Evolutionary conservation across 2,888 invertebrate species (phyloP).

Genomic region (Aphidius colemani): DNA sequence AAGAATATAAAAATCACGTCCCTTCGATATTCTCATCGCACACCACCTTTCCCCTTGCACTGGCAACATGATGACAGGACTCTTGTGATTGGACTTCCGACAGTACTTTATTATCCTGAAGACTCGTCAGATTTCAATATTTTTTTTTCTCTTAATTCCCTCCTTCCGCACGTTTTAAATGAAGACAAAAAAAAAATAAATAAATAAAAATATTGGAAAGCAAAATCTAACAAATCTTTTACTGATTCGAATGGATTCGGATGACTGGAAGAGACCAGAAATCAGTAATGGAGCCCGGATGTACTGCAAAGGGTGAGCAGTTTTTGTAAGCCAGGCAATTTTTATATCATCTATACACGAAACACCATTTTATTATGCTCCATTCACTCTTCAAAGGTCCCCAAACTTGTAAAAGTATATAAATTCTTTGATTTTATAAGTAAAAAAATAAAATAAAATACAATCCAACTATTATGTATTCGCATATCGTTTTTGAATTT

Average conservation of each 20-base stretch:
- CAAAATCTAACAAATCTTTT: no score
- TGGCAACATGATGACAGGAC: constrained; percentile 7
- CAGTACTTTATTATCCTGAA: constrained; percentile 23
- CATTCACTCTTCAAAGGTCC: constrained; percentile 9
- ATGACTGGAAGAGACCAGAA: constrained; percentile 37
- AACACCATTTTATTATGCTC: constrained; percentile 24
- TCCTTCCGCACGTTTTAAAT: background rate
- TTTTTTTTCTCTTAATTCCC: constrained; percentile 4
- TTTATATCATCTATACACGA: constrained; percentile 36
- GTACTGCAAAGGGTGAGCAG: constrained; percentile 44
- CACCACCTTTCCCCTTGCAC: background rate
- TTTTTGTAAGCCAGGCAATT: constrained; percentile 15
- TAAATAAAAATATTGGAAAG: no score
- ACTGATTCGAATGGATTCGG: no score
- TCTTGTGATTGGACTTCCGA: constrained; percentile 23
- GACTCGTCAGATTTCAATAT: constrained; percentile 12
- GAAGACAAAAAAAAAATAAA: background rate
- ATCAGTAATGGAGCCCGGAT: constrained; percentile 58
- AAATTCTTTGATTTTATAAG: constrained; percentile 26
- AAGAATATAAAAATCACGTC: constrained; percentile 25
- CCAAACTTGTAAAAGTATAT: background rate
- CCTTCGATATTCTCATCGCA: constrained; percentile 22
- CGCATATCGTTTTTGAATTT: constrained; percentile 49
- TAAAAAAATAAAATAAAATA: background rate
- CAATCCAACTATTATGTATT: constrained; percentile 28